Base-by-base conservation (phyloP, 92 coral and sea anemone genomes). In the Palythoa caribaeorum region DNA sequence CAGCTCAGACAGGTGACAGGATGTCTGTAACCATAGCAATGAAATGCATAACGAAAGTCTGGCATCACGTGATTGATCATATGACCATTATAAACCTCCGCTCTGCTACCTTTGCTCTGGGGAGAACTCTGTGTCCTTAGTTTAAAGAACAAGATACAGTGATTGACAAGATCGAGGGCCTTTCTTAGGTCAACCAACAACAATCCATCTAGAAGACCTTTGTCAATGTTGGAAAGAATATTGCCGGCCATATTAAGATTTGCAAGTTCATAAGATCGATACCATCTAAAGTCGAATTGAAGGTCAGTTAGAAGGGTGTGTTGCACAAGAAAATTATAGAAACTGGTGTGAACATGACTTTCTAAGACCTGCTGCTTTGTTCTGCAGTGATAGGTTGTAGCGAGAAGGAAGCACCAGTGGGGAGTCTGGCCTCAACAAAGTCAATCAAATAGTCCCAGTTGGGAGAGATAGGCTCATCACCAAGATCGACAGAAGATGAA, bases 281-380 rank as follows among this genome's bases (percentile, higher is more conserved):
- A 36, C 21, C 47, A 70, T 70, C 35, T 38, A 70, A 70, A 20
- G 75, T 9, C 75, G 75, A 20, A n/a, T 40, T 40, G 85, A 37
- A 39, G 44, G 65, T 89, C 92, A 77, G 87, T 69, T 5, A 89
- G 92, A 57, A 62, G 85, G 60, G 59, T 70, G 38, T 85, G 90
- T 39, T 85, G 68, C 65, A 54, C n/a, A 85, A 90, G 92, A 90
- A 90, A 86, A 70, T 85, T 75, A 80, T 90, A 90, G 69, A 79
- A 87, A 19, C 40, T 36, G 19, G 55, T 38, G 66, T 87, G 78
- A 40, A 87, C 87, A 79, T 87, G 92, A 77, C 90, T 78, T 59
- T 89, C 86, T 9, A 87, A 57, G 51, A 86, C 93, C 93, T 73
- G 93, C 79, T 73, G 91, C 91, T 87, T 88, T 83, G 53, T 72